Base-by-base conservation (phyloP, 2,888 invertebrate species). In the Lasioglossum calceatum region DNA sequence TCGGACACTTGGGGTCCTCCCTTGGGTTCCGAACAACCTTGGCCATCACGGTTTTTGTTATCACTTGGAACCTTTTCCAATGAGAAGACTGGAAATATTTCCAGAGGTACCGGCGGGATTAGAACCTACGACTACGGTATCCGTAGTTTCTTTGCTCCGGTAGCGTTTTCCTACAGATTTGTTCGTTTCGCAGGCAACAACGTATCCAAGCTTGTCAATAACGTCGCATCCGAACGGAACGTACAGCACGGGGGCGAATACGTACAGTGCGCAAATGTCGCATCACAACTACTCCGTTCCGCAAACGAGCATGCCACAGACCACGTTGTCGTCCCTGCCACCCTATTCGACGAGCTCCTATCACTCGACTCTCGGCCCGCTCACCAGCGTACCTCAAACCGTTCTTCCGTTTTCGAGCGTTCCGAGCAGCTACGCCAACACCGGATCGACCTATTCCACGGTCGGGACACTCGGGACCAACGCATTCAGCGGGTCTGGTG, bases 401-500 rank as follows among this genome's bases (percentile, higher is more conserved):
- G 94, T 94, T 92, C 95, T 95, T 93, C 94, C 95, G 81, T 95
- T 90, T 81, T 94, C 95, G 81, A 94, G 94, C 87, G 93, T 92
- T 83, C 93, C 91, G 84, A 95, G 93, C 90, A 94, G 93, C 83
- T 95, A 89, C 86, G 92, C 94, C 80, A 94, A 93, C 27, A 92
- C 94, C 83, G 95, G 93, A 88, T 92, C 94, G 79, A 94, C 93
- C 84, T 95, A 94, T 83, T 94, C 95, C 72, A 95, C 93, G 71
- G 94, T 95, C 88, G 95, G 95, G 93, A 95, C 93, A 74, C 94
- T 95, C 88, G 95, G 95, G 93, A 94, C 95, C 94, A 95, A 94
- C 91, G 94, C 94, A 88, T 95, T 93, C 88, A 94, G 94, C 90
- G 93, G 94, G 61, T 89, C 95, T 71, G 93, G 94, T 77, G 93